Evolutionary conservation across 64 coral and sea anemone genomes (phyloP).

Genomic region (Stichodactyla helianthus): DNA sequence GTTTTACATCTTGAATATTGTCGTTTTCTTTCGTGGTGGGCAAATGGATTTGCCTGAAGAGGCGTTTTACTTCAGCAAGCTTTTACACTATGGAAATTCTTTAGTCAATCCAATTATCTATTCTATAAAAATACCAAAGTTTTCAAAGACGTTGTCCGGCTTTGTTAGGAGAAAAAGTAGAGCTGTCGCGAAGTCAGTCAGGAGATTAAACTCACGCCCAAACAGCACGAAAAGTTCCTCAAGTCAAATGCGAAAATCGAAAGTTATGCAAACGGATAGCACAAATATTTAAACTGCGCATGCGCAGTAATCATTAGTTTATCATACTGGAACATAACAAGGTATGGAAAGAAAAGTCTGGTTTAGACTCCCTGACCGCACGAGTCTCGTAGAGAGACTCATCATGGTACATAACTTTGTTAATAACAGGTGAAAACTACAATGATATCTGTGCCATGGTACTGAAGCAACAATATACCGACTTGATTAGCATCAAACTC

Average conservation of each 20-base stretch:
- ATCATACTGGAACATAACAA: not conserved
- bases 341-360: not conserved
- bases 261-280: not conserved
- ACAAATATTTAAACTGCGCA: not conserved
- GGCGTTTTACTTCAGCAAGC: conserved; percentile 59
- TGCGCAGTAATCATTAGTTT: not conserved
- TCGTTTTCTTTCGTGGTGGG: conserved; percentile 52
- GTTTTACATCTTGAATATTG: conserved; percentile 78
- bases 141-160: conserved; percentile 39
- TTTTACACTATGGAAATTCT: conserved; percentile 79
- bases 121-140: conserved; percentile 64
- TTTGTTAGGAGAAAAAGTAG: conserved; percentile 9
- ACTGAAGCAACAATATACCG: no score
- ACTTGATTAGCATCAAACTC: no score
- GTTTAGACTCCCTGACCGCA: not conserved
- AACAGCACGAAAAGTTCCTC: conserved; percentile 5
- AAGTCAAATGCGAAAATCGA: conserved; percentile 9
- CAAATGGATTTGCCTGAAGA: conserved; percentile 37
- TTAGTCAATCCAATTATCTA: conserved; percentile 76
- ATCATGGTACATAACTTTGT: not conserved
- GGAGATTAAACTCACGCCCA: not conserved
- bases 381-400: not conserved
- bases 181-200: conserved; percentile 9
- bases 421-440: no score
- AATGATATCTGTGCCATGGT: no score